Percentiles rank a stretch among this genome's conserved stretches.
Conservation (phyloP, 2,113 vertebrate genomes). For the Callaeas wilsoni region DNA sequence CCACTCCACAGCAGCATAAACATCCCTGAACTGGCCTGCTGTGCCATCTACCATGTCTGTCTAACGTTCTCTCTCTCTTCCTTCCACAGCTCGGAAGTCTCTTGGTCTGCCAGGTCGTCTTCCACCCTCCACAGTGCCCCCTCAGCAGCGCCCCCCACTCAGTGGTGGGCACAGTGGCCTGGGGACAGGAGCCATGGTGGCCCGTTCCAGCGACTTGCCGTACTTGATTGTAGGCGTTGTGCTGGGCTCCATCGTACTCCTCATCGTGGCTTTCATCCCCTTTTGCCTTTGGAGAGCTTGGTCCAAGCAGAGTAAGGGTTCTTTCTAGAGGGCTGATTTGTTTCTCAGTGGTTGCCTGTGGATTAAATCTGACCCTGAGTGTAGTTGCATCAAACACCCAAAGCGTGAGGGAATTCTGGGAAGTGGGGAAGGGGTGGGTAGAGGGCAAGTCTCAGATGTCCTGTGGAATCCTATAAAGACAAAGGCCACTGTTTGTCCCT, state of each 20-base stretch:
- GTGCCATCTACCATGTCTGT: neutral
- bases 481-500: neutral
- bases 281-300: constrained; percentile 96
- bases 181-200: constrained; percentile 73
- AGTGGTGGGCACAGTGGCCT: constrained; percentile 54
- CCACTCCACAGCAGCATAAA: neutral
- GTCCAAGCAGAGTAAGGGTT: constrained; percentile 93
- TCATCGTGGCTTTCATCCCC: constrained; percentile 94
- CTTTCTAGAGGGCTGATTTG: neutral
- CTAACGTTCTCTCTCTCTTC: neutral
- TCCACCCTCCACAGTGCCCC: constrained; percentile 68
- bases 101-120: constrained; percentile 75
- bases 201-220: constrained; percentile 87
- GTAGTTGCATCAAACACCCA: neutral
- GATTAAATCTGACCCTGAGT: neutral
- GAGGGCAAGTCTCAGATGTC: neutral
- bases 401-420: neutral
- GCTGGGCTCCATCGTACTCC: constrained; percentile 87
- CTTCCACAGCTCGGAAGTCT: constrained; percentile 71
- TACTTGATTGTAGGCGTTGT: constrained; percentile 93
- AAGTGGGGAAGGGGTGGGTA: neutral
- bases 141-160: constrained; percentile 56
- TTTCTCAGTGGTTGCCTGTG: neutral
- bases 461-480: neutral
- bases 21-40: neutral